Conservation (phyloP, 1,140 invertebrate genomes). For the Paralvinella palmiformis region DNA sequence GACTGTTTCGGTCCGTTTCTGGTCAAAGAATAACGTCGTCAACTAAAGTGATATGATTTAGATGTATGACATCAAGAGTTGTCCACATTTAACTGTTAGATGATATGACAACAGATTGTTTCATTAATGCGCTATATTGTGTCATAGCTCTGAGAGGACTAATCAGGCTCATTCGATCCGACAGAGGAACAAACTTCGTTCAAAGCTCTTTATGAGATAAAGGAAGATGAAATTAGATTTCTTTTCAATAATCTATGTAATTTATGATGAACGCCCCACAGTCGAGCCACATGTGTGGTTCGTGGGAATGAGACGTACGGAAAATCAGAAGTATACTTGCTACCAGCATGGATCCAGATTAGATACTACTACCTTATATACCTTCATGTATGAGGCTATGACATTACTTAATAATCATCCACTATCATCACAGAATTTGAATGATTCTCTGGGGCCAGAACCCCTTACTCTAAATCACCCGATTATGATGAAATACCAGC, state of each 20-base stretch:
- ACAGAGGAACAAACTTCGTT: conserved; percentile 22
- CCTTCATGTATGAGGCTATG: conserved; percentile 28
- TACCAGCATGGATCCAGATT: conserved; percentile 14
- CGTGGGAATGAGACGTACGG: conserved; percentile 32
- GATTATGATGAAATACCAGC: conserved; percentile 13
- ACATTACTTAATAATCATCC: conserved; percentile 20
- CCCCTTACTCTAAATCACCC: conserved; percentile 21
- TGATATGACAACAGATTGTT: conserved; percentile 23
- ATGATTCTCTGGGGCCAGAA: conserved; percentile 19
- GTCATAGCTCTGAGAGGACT: conserved; percentile 20
- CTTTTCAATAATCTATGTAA: conserved; percentile 10
- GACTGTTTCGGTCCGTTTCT: conserved; percentile 28
- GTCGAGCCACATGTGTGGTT: conserved; percentile 13
- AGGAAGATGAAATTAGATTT: conserved; percentile 12
- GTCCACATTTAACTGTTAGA: conserved; percentile 26
- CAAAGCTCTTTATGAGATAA: conserved; percentile 21
- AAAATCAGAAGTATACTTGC: conserved; percentile 26
- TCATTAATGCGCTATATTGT: conserved; percentile 26
- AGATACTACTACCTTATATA: conserved; percentile 12
- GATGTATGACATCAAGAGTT: conserved; percentile 17
- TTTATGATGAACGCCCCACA: conserved; percentile 11
- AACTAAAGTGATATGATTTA: conserved; percentile 22
- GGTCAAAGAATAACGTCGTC: conserved; percentile 23
- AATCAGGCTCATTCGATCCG: conserved; percentile 21
- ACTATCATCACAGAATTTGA: conserved; percentile 13